Conservation (phyloP, 2,888 invertebrate species). For the Meteorus cinctellus region DNA sequence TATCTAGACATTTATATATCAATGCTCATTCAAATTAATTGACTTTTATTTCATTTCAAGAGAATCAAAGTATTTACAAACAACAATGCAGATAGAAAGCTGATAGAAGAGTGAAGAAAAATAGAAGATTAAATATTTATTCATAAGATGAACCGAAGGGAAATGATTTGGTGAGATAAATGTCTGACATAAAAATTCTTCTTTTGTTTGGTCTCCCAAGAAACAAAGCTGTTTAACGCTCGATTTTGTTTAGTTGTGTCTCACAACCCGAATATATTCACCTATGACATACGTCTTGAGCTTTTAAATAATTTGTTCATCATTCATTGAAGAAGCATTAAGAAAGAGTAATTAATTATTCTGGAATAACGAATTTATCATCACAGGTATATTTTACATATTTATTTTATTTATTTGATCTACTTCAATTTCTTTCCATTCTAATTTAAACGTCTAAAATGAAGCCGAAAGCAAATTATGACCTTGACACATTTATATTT, state of each 20-base stretch:
- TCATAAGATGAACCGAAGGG: neutral
- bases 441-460: neutral
- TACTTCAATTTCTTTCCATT: neutral
- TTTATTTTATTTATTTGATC: neutral
- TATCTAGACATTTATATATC: no score
- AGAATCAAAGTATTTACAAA: no score
- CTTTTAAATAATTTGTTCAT: neutral
- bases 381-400: neutral
- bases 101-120: neutral
- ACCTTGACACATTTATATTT: neutral
- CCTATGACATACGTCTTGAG: neutral
- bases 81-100: no score
- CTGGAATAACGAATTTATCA: neutral
- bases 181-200: neutral
- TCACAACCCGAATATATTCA: slow-evolving; percentile 4
- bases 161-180: neutral
- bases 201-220: slow-evolving; percentile 29
- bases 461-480: no score
- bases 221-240: neutral
- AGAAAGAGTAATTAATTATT: neutral
- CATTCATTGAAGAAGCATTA: neutral
- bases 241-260: slow-evolving; percentile 26
- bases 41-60: no score
- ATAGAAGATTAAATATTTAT: neutral
- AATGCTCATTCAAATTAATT: no score